Evolutionary conservation across 1,140 invertebrate species (phyloP).

Genomic region (Oppia nitens): DNA sequence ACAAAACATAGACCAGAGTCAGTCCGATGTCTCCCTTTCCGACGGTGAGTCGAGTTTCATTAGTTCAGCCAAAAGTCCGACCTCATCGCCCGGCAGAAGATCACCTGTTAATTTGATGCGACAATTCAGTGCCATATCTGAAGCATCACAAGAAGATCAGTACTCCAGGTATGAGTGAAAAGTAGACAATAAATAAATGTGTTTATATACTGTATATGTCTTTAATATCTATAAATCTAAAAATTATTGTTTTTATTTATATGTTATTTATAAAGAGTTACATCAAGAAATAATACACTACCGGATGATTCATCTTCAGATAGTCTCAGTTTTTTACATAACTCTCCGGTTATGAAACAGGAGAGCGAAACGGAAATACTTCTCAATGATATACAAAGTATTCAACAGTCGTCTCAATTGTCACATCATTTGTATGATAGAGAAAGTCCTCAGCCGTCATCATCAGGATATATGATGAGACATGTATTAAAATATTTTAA

Average conservation of each 20-base stretch:
- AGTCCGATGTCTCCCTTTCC: not conserved
- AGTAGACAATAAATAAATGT: too few species aligned
- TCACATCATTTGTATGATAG: not conserved
- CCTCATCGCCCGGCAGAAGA: not conserved
- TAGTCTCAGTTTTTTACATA: not conserved
- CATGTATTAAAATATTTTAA: too few species aligned
- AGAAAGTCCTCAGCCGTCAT: not conserved
- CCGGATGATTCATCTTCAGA: not conserved
- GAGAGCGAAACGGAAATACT: constrained; percentile 1
- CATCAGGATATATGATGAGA: not conserved
- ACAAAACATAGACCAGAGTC: not conserved
- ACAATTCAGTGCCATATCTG: constrained; percentile 5
- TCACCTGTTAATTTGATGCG: not conserved
- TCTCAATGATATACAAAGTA: constrained; percentile 1
- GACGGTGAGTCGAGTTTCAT: not conserved
- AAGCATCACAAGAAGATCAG: constrained; percentile 11
- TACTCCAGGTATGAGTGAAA: not conserved
- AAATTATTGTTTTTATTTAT: too few species aligned
- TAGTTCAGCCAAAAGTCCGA: not conserved
- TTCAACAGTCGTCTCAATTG: constrained; percentile 4
- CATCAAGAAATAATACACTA: not conserved
- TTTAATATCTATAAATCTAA: too few species aligned
- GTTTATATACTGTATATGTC: too few species aligned
- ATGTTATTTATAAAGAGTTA: not conserved
- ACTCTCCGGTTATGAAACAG: constrained; percentile 3